Conservation (phyloP, 2,113 vertebrate species). For the Urocolius indicus region DNA sequence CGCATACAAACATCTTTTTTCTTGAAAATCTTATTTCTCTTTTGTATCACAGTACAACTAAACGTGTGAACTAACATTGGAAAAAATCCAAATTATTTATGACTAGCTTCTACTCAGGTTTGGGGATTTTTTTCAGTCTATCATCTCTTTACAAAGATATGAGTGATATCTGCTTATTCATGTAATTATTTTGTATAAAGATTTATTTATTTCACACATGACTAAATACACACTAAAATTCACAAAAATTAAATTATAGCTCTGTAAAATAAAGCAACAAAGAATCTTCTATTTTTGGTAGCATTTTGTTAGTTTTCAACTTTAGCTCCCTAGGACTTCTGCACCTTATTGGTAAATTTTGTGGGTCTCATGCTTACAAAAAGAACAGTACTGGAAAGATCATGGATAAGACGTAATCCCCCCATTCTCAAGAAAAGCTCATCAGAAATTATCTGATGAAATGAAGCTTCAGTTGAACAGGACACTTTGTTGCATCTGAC, state of each 20-base stretch:
- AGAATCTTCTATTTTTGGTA: neutral
- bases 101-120: neutral
- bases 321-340: neutral
- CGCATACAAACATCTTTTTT: neutral
- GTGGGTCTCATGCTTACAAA: neutral
- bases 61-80: neutral
- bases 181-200: neutral
- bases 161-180: neutral
- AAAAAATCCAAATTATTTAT: neutral
- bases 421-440: neutral
- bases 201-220: neutral
- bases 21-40: neutral
- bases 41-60: neutral
- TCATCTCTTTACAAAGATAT: neutral
- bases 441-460: neutral
- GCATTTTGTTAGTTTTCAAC: neutral
- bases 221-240: neutral
- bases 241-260: neutral
- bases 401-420: neutral
- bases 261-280: neutral
- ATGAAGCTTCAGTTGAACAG: neutral
- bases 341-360: neutral
- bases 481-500: neutral
- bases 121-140: neutral
- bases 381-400: neutral